A percentile compares a stretch with the other conserved stretches of the same genome.
Evolutionary conservation across 2,113 vertebrate genomes (phyloP).

Genomic region (Brienomyrus brachyistius): DNA sequence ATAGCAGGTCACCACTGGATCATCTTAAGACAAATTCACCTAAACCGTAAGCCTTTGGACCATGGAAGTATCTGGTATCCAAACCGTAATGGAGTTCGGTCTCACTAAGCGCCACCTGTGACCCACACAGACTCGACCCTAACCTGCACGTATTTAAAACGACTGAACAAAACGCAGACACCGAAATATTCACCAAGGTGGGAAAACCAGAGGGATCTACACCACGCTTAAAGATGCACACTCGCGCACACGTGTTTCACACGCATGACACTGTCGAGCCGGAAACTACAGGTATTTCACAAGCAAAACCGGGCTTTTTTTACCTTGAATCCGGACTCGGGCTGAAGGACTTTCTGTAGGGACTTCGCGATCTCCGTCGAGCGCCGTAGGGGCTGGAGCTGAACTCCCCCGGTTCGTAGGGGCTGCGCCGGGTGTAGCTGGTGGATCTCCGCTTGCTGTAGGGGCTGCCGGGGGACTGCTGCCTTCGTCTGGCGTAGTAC

Average conservation of each 20-base stretch:
- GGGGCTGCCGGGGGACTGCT: constrained; percentile 66
- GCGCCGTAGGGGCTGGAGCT: constrained; percentile 74
- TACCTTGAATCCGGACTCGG: constrained; percentile 78
- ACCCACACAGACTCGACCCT: neutral
- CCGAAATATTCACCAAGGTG: neutral
- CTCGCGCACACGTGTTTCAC: constrained; percentile 46
- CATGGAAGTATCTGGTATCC: neutral
- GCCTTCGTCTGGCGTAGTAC: constrained; percentile 59
- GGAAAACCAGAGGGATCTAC: neutral
- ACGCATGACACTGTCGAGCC: constrained; percentile 45
- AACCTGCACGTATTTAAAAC: neutral
- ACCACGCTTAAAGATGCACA: neutral
- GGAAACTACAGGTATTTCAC: neutral
- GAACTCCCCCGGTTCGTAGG: constrained; percentile 80
- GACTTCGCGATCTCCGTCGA: constrained; percentile 78
- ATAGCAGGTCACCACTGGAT: neutral
- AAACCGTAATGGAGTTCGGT: neutral
- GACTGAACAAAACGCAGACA: neutral
- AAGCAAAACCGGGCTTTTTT: neutral
- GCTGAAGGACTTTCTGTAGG: constrained; percentile 72
- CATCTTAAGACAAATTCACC: neutral
- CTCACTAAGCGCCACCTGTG: neutral
- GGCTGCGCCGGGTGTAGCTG: constrained; percentile 82
- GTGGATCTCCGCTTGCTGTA: constrained; percentile 79
- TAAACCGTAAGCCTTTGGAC: neutral